phyloP scores from a whole-genome alignment of 2,113 vertebrate genomes.

The Sisor rabdophorus region DNA sequence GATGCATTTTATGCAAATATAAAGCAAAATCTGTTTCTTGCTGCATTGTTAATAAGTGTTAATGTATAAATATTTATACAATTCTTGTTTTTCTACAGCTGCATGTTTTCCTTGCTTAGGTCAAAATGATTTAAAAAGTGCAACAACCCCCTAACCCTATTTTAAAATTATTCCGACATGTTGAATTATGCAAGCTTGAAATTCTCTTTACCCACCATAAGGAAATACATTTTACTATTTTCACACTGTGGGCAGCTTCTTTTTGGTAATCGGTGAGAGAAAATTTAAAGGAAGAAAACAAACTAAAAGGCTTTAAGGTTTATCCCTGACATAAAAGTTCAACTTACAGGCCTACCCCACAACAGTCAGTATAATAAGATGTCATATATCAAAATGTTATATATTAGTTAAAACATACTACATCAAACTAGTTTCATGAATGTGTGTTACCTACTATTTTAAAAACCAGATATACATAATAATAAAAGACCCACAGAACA shows the following conservation, averaged over 20 bases:
- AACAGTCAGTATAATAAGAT: not conserved
- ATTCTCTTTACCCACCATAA: not conserved
- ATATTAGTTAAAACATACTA: not conserved
- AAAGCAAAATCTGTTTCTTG: not conserved
- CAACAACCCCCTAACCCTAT: not conserved
- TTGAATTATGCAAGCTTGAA: not conserved
- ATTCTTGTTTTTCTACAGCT: not conserved
- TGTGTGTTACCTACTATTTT: not conserved
- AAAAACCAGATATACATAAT: not conserved
- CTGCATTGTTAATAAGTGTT: not conserved
- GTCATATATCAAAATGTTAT: not conserved
- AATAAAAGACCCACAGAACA: not conserved
- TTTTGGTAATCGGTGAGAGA: not conserved
- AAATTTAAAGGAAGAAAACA: no score
- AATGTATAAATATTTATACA: not conserved
- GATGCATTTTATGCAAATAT: not conserved
- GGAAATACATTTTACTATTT: not conserved
- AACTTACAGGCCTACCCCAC: no score
- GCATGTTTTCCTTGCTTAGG: not conserved
- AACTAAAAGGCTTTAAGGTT: no score
- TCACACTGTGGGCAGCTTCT: not conserved
- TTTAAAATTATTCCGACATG: not conserved
- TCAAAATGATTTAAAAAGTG: conserved; percentile 4
- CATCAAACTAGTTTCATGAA: not conserved
- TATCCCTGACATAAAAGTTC: no score